Percentiles rank a stretch among this genome's conserved stretches.
Conservation (phyloP, 2,797 vertebrate genomes). For the Podarcis lilfordi region DNA sequence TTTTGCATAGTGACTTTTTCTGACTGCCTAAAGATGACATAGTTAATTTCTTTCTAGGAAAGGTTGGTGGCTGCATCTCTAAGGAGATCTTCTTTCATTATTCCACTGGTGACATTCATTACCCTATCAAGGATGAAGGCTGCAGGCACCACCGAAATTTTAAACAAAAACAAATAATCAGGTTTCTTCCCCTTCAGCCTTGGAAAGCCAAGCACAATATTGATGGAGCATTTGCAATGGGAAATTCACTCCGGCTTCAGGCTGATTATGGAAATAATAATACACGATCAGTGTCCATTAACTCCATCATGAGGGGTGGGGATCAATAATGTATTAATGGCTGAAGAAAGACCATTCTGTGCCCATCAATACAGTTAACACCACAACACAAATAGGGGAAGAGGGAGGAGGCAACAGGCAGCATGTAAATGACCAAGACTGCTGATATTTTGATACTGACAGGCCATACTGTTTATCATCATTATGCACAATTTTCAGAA, state of each 20-base stretch:
- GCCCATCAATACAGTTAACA: conserved; percentile 34
- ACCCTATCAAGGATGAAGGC: conserved; percentile 38
- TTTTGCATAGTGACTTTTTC: conserved; percentile 17
- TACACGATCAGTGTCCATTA: conserved; percentile 70
- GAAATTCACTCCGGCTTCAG: conserved; percentile 69
- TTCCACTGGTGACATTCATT: conserved; percentile 36
- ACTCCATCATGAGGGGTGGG: conserved; percentile 42
- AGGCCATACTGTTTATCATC: not conserved
- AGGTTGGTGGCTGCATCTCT: conserved; percentile 8
- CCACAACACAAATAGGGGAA: conserved; percentile 25
- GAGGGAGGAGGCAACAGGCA: not conserved
- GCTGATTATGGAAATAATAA: conserved; percentile 73
- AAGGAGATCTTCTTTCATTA: conserved; percentile 18
- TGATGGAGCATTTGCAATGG: conserved; percentile 48
- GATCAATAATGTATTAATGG: conserved; percentile 67
- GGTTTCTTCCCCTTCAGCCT: conserved; percentile 35
- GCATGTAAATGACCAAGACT: not conserved
- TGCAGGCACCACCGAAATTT: conserved; percentile 50
- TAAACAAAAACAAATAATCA: conserved; percentile 58
- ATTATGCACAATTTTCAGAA: not conserved
- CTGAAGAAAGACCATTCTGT: conserved; percentile 49
- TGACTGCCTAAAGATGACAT: not conserved
- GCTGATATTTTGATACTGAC: not conserved
- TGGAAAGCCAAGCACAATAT: conserved; percentile 43
- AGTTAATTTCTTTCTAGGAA: not conserved